These are phyloP conservation scores for Morpho achilles DNA, from an alignment of 2,888 invertebrate genomes.

Conservation along the genomic window DNA sequence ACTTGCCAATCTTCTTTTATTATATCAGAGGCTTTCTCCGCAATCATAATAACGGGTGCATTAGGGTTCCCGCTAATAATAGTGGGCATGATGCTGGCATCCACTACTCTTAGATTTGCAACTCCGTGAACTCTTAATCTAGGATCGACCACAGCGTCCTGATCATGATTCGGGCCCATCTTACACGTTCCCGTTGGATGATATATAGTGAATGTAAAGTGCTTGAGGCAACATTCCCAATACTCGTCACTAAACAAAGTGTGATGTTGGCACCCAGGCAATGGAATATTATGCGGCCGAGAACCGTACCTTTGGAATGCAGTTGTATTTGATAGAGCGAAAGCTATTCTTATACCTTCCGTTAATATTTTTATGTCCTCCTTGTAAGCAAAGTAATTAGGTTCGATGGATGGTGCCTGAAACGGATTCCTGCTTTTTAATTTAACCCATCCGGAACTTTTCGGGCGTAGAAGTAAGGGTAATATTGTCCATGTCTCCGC, in stretches of 20 bases:
- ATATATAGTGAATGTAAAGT: conserved; percentile 90
- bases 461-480: conserved; percentile 89
- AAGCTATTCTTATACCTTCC: conserved; percentile 91
- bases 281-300: conserved; percentile 86
- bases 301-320: conserved; percentile 91
- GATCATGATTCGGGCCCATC: conserved; percentile 89
- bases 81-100: conserved; percentile 93
- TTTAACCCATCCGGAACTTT: conserved; percentile 92
- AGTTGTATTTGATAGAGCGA: conserved; percentile 87
- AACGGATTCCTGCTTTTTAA: conserved; percentile 89
- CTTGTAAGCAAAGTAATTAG: conserved; percentile 93
- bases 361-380: conserved; percentile 88
- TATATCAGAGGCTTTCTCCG: conserved; percentile 93
- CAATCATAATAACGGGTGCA: conserved; percentile 94
- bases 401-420: conserved; percentile 91
- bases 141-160: conserved; percentile 88
- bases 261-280: conserved; percentile 89
- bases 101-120: conserved; percentile 86
- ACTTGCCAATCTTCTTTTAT: conserved; percentile 91
- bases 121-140: conserved; percentile 88
- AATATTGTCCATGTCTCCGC: conserved; percentile 92
- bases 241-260: conserved; percentile 88
- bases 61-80: conserved; percentile 95
- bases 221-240: conserved; percentile 91
- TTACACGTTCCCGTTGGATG: conserved; percentile 92